Evolutionary conservation across 2,888 invertebrate genomes (phyloP).

Genomic region (Pammene fasciana): DNA sequence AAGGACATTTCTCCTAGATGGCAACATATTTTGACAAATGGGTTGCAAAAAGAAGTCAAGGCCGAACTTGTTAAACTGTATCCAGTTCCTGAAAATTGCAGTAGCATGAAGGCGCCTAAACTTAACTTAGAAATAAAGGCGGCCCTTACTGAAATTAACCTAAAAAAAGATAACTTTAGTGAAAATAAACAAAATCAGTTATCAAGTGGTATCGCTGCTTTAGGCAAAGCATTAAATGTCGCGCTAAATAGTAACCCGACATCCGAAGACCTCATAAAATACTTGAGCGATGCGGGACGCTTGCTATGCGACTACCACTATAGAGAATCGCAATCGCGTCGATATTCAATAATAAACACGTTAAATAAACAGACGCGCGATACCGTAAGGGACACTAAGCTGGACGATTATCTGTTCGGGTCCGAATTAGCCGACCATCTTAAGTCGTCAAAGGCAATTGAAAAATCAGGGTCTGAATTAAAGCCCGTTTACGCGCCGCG

Average conservation of each 20-base stretch:
- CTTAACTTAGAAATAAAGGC: slow-evolving; percentile 24
- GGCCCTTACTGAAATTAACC: slow-evolving; percentile 2
- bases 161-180: slow-evolving; percentile 22
- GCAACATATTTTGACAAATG: slow-evolving; percentile 11
- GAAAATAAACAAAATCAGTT: slow-evolving; percentile 20
- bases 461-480: background rate
- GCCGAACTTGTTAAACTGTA: background rate
- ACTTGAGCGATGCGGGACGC: slow-evolving; percentile 15
- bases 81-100: slow-evolving; percentile 15
- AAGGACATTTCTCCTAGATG: slow-evolving; percentile 28
- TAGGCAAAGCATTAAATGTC: slow-evolving; percentile 22
- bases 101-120: slow-evolving; percentile 7
- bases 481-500: background rate
- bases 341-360: slow-evolving; percentile 5
- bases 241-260: background rate
- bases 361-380: background rate
- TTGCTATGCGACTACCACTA: slow-evolving; percentile 10
- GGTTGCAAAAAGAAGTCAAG: slow-evolving; percentile 8
- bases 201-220: slow-evolving; percentile 3
- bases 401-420: background rate
- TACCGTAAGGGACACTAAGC: background rate
- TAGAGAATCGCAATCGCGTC: slow-evolving; percentile 17
- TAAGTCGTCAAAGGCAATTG: background rate
- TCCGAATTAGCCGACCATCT: background rate
- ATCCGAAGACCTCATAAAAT: slow-evolving; percentile 6